Evolutionary conservation across 2,888 invertebrate species (phyloP).

Genomic region (Rosalia funebris): DNA sequence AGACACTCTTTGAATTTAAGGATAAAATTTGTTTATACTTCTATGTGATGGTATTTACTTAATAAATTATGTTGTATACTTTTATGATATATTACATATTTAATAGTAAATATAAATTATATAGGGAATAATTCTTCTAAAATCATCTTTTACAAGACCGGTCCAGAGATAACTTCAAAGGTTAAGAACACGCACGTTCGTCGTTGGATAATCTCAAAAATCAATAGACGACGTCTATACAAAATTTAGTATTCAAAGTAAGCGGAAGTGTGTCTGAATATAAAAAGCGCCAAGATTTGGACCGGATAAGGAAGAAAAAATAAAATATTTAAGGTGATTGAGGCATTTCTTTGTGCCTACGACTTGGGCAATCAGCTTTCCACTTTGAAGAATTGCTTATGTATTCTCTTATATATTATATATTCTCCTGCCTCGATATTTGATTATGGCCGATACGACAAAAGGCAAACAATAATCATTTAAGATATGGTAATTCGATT

Average conservation of each 20-base stretch:
- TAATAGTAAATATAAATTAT: no score
- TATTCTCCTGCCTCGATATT: conserved; percentile 10
- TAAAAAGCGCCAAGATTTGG: conserved; percentile 16
- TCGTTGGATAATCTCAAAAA: conserved; percentile 9
- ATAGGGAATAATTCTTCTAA: no score
- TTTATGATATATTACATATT: no score
- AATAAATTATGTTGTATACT: no score
- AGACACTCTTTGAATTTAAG: no score
- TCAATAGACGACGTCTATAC: conserved; percentile 12
- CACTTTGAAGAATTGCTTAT: conserved; percentile 11
- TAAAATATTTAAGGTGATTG: conserved; percentile 21
- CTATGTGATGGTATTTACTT: no score
- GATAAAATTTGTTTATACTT: no score
- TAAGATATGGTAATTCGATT: conserved; percentile 18
- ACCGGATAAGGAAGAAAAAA: conserved; percentile 20
- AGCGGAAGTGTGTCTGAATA: conserved; percentile 23
- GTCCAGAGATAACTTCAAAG: no score
- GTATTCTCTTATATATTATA: not conserved
- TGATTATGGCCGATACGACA: conserved; percentile 15
- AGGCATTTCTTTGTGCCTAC: conserved; percentile 17
- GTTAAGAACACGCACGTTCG: no score
- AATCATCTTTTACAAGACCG: no score
- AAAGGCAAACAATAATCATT: conserved; percentile 18
- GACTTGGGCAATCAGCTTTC: conserved; percentile 18
- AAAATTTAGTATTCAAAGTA: conserved; percentile 24